phyloP scores from a whole-genome alignment of 2,888 invertebrate species.

The Heterodera filipjevi region DNA sequence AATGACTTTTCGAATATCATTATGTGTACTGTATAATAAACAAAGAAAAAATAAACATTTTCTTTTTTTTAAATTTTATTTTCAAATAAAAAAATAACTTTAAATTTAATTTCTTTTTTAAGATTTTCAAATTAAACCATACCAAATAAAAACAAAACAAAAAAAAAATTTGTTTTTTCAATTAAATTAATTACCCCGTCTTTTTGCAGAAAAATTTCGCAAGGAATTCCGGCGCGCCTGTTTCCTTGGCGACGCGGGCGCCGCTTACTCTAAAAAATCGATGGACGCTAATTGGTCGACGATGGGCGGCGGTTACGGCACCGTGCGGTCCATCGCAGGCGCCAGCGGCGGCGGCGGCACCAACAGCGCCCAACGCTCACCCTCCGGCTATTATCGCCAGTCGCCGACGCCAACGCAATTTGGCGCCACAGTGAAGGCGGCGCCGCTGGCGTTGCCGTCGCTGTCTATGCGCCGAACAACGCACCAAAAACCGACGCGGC shows the following conservation, averaged over 20 bases:
- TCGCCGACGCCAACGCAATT: not conserved
- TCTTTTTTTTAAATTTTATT: too few species aligned
- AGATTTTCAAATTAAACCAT: too few species aligned
- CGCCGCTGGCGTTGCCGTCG: not conserved
- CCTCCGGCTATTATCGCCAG: not conserved
- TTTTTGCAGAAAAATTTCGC: conserved; percentile 58
- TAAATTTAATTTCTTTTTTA: too few species aligned
- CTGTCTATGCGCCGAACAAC: not conserved
- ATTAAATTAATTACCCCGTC: too few species aligned
- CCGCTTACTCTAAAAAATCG: conserved; percentile 18
- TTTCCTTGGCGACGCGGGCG: conserved; percentile 67
- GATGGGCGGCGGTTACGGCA: conserved; percentile 9
- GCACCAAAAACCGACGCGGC: not conserved
- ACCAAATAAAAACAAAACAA: too few species aligned
- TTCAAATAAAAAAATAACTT: too few species aligned
- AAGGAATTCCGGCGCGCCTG: conserved; percentile 60
- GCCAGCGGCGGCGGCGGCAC: not conserved
- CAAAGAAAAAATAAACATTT: too few species aligned
- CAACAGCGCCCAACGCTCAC: not conserved
- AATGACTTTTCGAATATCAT: too few species aligned
- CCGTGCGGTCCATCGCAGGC: not conserved
- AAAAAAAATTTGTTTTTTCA: too few species aligned
- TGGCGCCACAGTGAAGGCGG: not conserved
- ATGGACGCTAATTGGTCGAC: conserved; percentile 3
- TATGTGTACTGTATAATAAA: too few species aligned